Evolutionary conservation across 2,888 invertebrate genomes (phyloP).

Genomic region (Ophonus ardosiacus): DNA sequence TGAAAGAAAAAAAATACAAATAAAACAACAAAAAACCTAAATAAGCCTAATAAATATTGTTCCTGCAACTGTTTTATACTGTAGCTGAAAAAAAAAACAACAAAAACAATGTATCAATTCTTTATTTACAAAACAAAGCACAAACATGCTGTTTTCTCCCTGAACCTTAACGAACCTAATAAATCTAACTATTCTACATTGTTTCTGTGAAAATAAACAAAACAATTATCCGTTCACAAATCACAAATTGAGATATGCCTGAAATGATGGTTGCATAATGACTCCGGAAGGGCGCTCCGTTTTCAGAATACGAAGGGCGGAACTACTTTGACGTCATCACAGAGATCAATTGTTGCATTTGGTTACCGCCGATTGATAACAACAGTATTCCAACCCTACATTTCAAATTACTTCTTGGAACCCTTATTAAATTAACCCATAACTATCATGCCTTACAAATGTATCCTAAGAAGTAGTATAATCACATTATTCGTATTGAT

Average conservation of each 20-base stretch:
- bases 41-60: too few species aligned
- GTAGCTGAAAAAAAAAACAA: too few species aligned
- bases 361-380: slow-evolving; percentile 19
- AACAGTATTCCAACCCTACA: background rate
- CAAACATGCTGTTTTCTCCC: too few species aligned
- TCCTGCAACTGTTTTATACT: too few species aligned
- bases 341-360: slow-evolving; percentile 63
- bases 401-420: background rate
- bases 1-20: too few species aligned
- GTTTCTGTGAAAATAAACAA: too few species aligned
- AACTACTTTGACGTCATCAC: slow-evolving; percentile 53
- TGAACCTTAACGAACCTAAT: too few species aligned
- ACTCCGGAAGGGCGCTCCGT: slow-evolving; percentile 36
- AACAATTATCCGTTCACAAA: background rate
- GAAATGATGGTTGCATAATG: slow-evolving; percentile 26
- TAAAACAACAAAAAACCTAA: too few species aligned
- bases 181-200: too few species aligned
- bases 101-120: too few species aligned
- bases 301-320: slow-evolving; percentile 38
- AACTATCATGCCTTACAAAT: background rate
- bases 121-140: too few species aligned
- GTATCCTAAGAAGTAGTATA: background rate
- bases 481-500: slow-evolving; percentile 31
- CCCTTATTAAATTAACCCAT: slow-evolving; percentile 25
- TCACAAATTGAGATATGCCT: background rate